phyloP scores from a whole-genome alignment of 2,888 invertebrate species.

The Oligia fasciuncula region DNA sequence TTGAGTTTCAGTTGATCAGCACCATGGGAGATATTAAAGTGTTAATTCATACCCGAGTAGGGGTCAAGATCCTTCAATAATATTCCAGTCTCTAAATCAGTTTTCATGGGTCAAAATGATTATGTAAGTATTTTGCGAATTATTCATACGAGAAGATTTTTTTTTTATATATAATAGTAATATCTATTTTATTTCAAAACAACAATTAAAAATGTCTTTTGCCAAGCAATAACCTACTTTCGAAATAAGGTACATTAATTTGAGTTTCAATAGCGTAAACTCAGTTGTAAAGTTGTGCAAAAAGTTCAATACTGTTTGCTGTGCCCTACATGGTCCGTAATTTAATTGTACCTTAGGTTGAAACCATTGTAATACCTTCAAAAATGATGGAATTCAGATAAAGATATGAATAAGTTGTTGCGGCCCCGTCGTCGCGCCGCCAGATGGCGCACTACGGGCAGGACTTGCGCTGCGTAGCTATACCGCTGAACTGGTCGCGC shows the following conservation, averaged over 20 bases:
- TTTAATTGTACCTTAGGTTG: neutral
- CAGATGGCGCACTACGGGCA: neutral
- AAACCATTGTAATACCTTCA: neutral
- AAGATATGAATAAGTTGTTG: neutral
- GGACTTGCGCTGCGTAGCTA: neutral
- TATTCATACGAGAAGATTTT: neutral
- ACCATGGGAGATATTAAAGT: neutral
- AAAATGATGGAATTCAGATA: neutral
- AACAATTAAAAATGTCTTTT: neutral
- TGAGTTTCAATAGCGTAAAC: neutral
- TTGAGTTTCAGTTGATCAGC: constrained; percentile 5
- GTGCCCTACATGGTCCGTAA: neutral
- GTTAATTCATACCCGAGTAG: neutral
- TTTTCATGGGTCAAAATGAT: too few species aligned
- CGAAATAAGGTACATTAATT: too few species aligned
- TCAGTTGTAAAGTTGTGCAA: neutral
- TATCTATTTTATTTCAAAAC: neutral
- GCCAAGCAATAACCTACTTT: neutral
- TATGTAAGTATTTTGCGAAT: neutral
- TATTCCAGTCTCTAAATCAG: neutral
- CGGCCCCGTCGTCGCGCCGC: neutral
- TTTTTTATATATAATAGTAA: neutral
- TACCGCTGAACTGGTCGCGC: too few species aligned
- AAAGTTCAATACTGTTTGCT: neutral
- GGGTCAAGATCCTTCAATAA: neutral